Base-by-base conservation (phyloP, 2,113 vertebrate genomes). In the Hemiprocne comata region DNA sequence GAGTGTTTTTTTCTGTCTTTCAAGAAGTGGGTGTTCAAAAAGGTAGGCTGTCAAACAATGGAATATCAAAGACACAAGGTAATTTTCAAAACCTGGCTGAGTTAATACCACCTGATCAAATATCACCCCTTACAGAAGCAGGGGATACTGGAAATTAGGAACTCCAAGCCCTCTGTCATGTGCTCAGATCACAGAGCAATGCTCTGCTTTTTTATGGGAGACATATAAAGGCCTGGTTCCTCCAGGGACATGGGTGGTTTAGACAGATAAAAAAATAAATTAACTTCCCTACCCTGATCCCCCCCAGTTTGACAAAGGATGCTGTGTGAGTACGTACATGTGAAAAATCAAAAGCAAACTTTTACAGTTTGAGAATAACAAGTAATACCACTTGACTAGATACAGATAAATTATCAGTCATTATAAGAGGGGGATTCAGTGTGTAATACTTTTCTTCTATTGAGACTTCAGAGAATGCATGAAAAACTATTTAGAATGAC, bases 391-490 rank as follows among this genome's bases (percentile, higher is more conserved):
- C 78, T 93, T 71, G 66, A 89, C 66, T 87, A 76, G 62, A 70
- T 73, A 87, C 26, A 85, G 74, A 79, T 69, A 92, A 91, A 25
- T 93, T 77, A 91, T 95, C 85, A 93, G 71, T 85, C 75, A 73
- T 61, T 80, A 71, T 62, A 86, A 80, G 61, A 93, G 24, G 14
- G 25, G 10, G 48, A 89, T 94, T 60, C 25, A 72, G 73, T 36
- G 50, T 42, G 31, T 57, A 82, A 81, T 69, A 76, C 82, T 79
- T 82, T 91, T 69, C 74, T 94, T 66, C 58, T 58, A 93, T 95
- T 87, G 8, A 96, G 50, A 95, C 81, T 95, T 93, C 81, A 87
- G 51, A 93, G 71, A 70, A 73, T 31, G 64, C 74, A 89, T 70
- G 46, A 73, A 76, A 65, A 65, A 80, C 57, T 95, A 65, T 89